Evolutionary conservation across 2,113 vertebrate genomes (phyloP), one percentile per base, ranked within the genome.

Genomic region (Meleagris gallopavo): DNA sequence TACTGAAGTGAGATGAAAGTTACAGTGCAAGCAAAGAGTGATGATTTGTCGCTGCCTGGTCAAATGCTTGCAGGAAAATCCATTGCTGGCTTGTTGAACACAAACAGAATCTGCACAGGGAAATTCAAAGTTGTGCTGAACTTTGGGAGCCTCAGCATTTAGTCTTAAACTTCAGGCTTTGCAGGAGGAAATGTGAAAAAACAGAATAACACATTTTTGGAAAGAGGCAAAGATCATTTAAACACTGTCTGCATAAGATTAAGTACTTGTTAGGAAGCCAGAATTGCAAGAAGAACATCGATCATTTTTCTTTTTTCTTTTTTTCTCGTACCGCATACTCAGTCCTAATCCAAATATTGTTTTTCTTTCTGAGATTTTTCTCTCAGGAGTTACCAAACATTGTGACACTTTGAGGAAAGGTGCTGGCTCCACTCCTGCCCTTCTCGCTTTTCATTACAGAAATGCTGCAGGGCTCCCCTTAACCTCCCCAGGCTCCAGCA

Each of bases 101-200:
- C 36, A 70, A 75, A 89, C 9, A 61, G 29, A 74, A 60, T 46
- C 62, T 0, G 0, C 30, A 46, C 8, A 50, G 62, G 43, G 76
- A 82, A 94, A 94, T 50, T 50, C 8, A 75, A 29, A 75, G n/a
- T 80, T 95, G 80, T 93, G 17, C 81, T 94, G 45, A 94, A 88
- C 21, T 82, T 46, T 32, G 41, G 36, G 25, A 83, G 57, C n/a
- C 43, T 18, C 43, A 90, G 43, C 11, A 61, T 43, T 57, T 58
- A 80, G 25, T 45, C 11, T 73, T 81, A 88, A 75, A 54, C 9
- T 61, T 45, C 16, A 57, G 7, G 20, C 60, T 76, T 65, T 69
- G 57, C 25, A 40, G 64, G 30, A 92, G 27, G 60, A 89, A 89
- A 85, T 76, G 12, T 6, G 38, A 29, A 34, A 74, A 75, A 46